A percentile compares a stretch with the other conserved stretches of the same genome.
Conservation (phyloP, 1,140 invertebrate genomes). For the Ips typographus region DNA sequence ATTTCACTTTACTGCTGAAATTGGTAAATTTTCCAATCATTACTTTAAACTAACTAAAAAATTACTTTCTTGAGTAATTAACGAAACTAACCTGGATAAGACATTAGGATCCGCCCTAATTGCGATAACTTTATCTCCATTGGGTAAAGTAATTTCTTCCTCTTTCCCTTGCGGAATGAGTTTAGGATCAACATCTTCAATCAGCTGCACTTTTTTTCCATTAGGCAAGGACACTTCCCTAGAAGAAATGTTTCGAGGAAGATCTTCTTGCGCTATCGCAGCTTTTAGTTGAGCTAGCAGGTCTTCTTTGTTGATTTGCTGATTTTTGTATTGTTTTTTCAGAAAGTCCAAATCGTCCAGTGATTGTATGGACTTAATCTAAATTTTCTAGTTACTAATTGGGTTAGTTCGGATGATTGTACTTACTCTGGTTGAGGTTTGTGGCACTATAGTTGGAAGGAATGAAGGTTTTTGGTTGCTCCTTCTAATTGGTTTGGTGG, state of each 20-base stretch:
- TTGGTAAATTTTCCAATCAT: too few relatives aligned
- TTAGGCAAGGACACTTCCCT: conserved; percentile 71
- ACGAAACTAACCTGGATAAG: conserved; percentile 33
- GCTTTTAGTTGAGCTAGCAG: conserved; percentile 70
- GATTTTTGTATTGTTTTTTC: conserved; percentile 48
- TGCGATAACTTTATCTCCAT: conserved; percentile 73
- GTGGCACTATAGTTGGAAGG: conserved; percentile 28
- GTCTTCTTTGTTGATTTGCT: conserved; percentile 57
- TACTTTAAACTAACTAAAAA: too few relatives aligned
- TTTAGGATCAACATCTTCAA: conserved; percentile 65
- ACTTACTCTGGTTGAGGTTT: neutral
- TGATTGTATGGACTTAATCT: conserved; percentile 46
- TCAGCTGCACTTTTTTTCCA: conserved; percentile 73
- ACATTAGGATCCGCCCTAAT: conserved; percentile 65
- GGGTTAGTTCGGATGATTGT: conserved; percentile 26
- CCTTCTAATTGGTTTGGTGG: conserved; percentile 35
- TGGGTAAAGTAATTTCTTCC: conserved; percentile 67
- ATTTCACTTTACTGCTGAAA: too few relatives aligned
- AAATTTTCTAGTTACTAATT: conserved; percentile 23
- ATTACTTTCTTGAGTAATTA: neutral
- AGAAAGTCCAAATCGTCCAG: conserved; percentile 48
- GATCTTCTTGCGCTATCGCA: conserved; percentile 62
- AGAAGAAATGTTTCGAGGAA: conserved; percentile 69
- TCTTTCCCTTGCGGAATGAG: conserved; percentile 58
- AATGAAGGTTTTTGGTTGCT: conserved; percentile 25